A percentile compares a stretch with the other conserved stretches of the same genome.
phyloP scores from a whole-genome alignment of 2,888 invertebrate species.

The Eupelmus urozonus region DNA sequence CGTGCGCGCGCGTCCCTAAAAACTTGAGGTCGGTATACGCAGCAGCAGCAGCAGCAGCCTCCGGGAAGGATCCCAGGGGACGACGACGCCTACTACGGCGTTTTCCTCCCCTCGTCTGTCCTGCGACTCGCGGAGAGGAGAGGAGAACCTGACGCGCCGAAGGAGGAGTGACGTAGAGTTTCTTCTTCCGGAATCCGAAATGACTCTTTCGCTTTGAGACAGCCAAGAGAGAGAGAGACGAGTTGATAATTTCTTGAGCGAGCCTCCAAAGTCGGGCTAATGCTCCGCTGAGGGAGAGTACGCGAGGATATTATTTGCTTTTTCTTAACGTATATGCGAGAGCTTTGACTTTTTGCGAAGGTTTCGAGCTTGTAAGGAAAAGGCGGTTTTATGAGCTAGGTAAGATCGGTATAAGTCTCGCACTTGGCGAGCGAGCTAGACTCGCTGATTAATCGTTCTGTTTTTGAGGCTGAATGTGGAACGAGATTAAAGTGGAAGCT shows the following conservation, averaged over 20 bases:
- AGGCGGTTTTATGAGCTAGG: too few species aligned
- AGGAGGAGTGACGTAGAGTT: slow-evolving; percentile 49
- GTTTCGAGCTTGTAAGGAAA: too few species aligned
- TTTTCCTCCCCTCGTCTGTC: too few species aligned
- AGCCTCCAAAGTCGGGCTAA: too few species aligned
- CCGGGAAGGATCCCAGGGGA: slow-evolving; percentile 44
- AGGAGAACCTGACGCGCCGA: background rate
- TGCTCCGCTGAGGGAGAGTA: too few species aligned
- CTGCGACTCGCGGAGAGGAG: background rate
- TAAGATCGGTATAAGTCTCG: too few species aligned
- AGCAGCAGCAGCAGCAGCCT: slow-evolving; percentile 2
- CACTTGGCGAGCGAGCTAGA: background rate
- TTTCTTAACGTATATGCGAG: too few species aligned
- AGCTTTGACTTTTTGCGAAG: too few species aligned
- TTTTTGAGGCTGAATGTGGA: too few species aligned
- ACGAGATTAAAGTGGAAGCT: too few species aligned
- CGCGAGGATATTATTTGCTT: too few species aligned
- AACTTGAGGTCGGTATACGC: slow-evolving; percentile 47
- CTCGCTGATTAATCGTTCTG: too few species aligned
- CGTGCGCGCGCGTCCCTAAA: slow-evolving; percentile 34
- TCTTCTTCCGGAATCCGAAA: slow-evolving; percentile 50
- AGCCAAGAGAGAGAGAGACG: background rate
- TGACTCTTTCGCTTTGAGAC: slow-evolving; percentile 34
- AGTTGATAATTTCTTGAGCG: slow-evolving; percentile 40
- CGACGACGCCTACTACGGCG: slow-evolving; percentile 9